Evolutionary conservation across 2,113 vertebrate genomes (phyloP).

Genomic region (Pachypanchax playfairii): DNA sequence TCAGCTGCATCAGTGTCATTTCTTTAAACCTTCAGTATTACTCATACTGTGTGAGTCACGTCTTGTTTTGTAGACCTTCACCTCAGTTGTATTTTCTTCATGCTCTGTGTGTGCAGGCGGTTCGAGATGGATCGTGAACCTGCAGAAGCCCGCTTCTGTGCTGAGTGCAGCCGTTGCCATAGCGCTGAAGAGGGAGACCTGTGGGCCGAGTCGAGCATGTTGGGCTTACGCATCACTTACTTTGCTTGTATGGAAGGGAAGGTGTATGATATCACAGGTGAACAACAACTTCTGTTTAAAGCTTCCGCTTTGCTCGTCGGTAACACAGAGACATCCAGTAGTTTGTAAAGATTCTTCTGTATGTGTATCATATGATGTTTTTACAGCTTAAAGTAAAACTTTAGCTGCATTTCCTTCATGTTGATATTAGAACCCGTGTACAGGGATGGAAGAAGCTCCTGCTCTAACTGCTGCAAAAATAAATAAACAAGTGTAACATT

Average conservation of each 20-base stretch:
- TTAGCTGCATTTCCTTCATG: neutral
- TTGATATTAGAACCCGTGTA: neutral
- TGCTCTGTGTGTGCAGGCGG: constrained; percentile 75
- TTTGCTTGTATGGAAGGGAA: constrained; percentile 93
- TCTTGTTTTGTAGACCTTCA: neutral
- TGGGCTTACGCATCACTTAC: constrained; percentile 94
- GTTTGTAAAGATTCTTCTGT: constrained; percentile 1
- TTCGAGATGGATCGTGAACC: constrained; percentile 94
- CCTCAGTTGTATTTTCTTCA: neutral
- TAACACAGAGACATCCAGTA: neutral
- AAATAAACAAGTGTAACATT: no score
- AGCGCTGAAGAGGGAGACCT: constrained; percentile 92
- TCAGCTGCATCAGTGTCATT: neutral
- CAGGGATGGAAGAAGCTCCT: no score
- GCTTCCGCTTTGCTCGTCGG: neutral
- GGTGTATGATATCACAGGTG: constrained; percentile 95
- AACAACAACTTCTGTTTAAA: neutral
- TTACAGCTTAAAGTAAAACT: neutral
- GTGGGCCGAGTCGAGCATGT: constrained; percentile 96
- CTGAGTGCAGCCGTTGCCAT: constrained; percentile 86
- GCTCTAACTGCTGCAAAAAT: no score
- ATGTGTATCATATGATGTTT: neutral
- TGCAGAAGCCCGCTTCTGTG: constrained; percentile 87
- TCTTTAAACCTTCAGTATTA: neutral
- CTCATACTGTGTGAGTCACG: neutral